Evolutionary conservation across 2,797 vertebrate genomes (phyloP).

Genomic region (Melanotaenia pygmaea): DNA sequence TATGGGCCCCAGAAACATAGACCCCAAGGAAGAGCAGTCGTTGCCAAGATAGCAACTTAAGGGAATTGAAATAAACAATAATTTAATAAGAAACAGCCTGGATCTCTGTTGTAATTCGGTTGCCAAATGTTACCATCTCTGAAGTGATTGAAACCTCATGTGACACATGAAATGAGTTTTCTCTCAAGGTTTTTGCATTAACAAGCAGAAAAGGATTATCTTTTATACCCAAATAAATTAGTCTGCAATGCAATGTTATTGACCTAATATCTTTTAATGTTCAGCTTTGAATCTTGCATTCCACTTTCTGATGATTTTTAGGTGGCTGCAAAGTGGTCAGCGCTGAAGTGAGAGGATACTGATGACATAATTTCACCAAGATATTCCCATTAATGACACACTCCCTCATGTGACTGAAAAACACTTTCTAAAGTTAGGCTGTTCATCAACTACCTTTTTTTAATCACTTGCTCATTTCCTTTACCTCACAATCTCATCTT

Average conservation of each 20-base stretch:
- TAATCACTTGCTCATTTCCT: conserved; percentile 79
- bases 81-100: conserved; percentile 5
- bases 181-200: not conserved
- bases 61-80: not conserved
- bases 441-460: conserved; percentile 62
- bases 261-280: not conserved
- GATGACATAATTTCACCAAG: conserved; percentile 31
- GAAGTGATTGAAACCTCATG: not conserved
- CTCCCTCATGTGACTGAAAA: conserved; percentile 48
- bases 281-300: not conserved
- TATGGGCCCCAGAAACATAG: conserved; percentile 6
- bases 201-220: not conserved
- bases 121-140: conserved; percentile 9
- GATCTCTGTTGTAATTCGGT: not conserved
- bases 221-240: not conserved
- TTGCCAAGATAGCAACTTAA: conserved; percentile 4
- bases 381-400: conserved; percentile 34
- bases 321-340: not conserved
- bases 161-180: not conserved
- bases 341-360: conserved; percentile 5
- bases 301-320: not conserved
- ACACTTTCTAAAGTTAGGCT: conserved; percentile 55
- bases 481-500: conserved; percentile 73
- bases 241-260: not conserved
- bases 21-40: not conserved